Evolutionary conservation across 64 coral and sea anemone species (phyloP), one percentile per base, ranked within the genome.

Genomic region (Montipora sp.): DNA sequence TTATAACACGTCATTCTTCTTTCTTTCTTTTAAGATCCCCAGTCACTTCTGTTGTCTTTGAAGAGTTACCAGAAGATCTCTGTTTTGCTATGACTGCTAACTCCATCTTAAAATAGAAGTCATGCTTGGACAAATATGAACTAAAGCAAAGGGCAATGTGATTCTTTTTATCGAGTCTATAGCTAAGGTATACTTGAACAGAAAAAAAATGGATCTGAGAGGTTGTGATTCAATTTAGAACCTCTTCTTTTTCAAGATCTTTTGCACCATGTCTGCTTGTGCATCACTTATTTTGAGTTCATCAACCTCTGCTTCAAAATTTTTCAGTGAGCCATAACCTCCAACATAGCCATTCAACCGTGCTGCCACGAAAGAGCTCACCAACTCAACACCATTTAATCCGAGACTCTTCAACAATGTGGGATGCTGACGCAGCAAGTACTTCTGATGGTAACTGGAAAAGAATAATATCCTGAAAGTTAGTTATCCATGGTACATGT

Each of bases 381-480:
- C 94, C 8, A 99, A 55, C 55, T 99, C 92, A 79, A 96, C 92
- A 19, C 89, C 75, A 51, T 53, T 91, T 63, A 99, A 53, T 24
- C 87, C 73, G 5, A 99, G 75, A 72, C 89, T 96, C 4, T 60
- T 92, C 50, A 99, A 50, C 69, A 99, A 44, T 14, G 69, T 65
- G 50, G 88, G 75, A 4, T 36, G 71, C 15, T 91, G 74, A 10
- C 98, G 88, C 75, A 99, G 79, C 74, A 96, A 51, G 79, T 99
- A 99, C 57, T 99, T 99, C 79, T 99, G 98, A 58, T 99, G 98
- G 58, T 99, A 99, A 72, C 98, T 99, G 57, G 27, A 76, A 66
- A 22, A 15, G 71, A 47, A 78, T 27, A 6, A 20, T 10, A 57
- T 57, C 11, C 11, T 11, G 60, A 16, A 63, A 15, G 60, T 63